Evolutionary conservation across 2,888 invertebrate genomes (phyloP), one percentile per base, ranked within the genome.

Genomic region (Rhaphigaster nebulosa): DNA sequence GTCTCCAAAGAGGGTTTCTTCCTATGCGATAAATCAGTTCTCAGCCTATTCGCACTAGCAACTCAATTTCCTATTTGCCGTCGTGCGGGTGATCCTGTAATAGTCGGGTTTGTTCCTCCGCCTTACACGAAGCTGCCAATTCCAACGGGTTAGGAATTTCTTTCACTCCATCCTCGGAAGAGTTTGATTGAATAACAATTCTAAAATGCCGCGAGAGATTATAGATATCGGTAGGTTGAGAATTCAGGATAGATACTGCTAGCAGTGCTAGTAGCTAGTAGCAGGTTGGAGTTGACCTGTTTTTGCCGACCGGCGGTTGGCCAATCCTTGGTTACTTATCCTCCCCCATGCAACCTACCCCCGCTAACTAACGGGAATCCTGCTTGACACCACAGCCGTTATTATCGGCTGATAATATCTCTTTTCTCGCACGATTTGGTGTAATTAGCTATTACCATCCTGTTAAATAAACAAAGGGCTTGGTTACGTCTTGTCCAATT

Each of bases 381-480:
- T 3, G 45, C 45, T 84, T 84, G 84, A 84, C 84, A 84, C 84
- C 84, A 10, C 15, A 41, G 84, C 45, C 84, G 84, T 38, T 50
- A n/a, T 50, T 84, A 84, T 84, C 84, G 84, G 20, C 84, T 5
- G 84, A 84, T 84, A 41, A 84, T 84, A 84, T 84, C 84, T 84
- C 45, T 50, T 84, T 84, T n/a, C 84, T 84, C 41, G 84, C 84
- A 84, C 84, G 84, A 84, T 84, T 84, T 50, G 45, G 84, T 84
- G 84, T 84, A 84, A 84, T 84, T 84, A 84, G 84, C 84, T n/a
- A 50, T 84, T 84, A 84, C n/a, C 84, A 13, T 26, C 45, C 45
- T 50, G 84, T 45, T 84, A 50, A 84, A 84, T 84, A 84, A 84
- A 84, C 84, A 45, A 50, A 41, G 26, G 23, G 84, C 84, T 84